Base-by-base conservation (phyloP, 92 coral and sea anemone genomes). In the Siderastrea radians region DNA sequence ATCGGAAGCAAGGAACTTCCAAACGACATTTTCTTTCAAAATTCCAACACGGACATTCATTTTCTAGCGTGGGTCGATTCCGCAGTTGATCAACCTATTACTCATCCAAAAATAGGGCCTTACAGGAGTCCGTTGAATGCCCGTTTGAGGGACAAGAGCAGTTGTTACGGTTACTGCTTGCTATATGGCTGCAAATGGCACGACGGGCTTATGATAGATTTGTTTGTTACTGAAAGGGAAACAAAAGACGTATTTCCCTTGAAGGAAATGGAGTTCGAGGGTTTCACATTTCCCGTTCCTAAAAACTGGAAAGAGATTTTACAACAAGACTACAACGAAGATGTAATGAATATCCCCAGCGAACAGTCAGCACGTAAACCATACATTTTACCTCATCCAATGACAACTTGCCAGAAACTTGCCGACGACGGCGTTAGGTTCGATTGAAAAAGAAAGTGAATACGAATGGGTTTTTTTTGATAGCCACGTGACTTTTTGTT, bases 141-240 rank as follows among this genome's bases (percentile, higher is more conserved):
- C 6, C 85, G 96, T 17, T 70, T 93, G 6, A 45, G 96, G 44
- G 96, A 93, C 82, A 78, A 19, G 6, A 55, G 68, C 11, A 93
- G 96, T 66, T 90, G 96, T 51, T 82, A 91, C 43, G 81, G 83
- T 19, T 87, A 77, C 60, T 93, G 96, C 54, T 76, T 90, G 10
- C 8, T n/a, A 50, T 60, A 90, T 4, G 85, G 64, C 13, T 93
- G 96, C 60, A 60, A 83, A 3, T 93, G 96, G 96, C 94, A 82
- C 52, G 96, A 93, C 74, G 96, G 96, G 26, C 84, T 93, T 6
- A 87, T 90, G 93, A 68, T 93, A 4, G 96, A 93, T 58, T 77
- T 93, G 44, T 90, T 93, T 43, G 90, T 90, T 11, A 81, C 77
- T 49, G 92, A 90, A 3, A 87, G 82, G 57, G 64, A 79, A 7